Evolutionary conservation across 2,888 invertebrate genomes (phyloP), one percentile per base, ranked within the genome.

Genomic region (Parnassius smintheus): DNA sequence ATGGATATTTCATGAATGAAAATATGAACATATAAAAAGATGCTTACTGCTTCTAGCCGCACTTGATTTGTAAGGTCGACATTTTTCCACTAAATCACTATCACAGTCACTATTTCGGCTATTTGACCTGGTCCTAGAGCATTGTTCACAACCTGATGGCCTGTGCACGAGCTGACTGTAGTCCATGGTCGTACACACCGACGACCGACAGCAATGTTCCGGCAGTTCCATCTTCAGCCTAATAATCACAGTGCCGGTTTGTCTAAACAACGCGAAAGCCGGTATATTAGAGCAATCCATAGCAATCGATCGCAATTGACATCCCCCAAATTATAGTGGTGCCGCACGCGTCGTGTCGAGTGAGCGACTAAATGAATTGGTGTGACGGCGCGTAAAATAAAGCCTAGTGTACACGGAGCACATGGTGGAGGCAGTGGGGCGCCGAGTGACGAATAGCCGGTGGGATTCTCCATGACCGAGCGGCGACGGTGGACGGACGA

Each of bases 61-160:
- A 70, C 85, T 86, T 59, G 83, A 78, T 81, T 81, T 85, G 72
- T 85, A 86, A 3, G 82, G 81, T 73, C 85, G 81, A 80, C 74
- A 77, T 80, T 80, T 84, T 72, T 81, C 82, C 83, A 84, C 79
- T 76, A 77, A 70, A 79, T 77, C 86, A 88, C 85, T 90, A 88
- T 88, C 91, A 91, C 91, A 88, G 80, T 87, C 91, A 91, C 90
- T 88, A 73, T 79, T 83, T 84, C 81, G 75, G 79, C 81, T 86
- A 85, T 77, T 80, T 74, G 81, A 78, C 83, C 86, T 89, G 82
- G 85, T 90, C 77, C 88, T 87, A 77, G 72, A 75, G 75, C 90
- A 91, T 77, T 78, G 79, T 81, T 86, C 87, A 89, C 90, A 91
- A 75, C 75, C 77, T 70, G 82, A 72, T 22, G 77, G 75, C 67